Base-by-base conservation (phyloP, 2,888 invertebrate species). In the Limnephilus rhombicus region DNA sequence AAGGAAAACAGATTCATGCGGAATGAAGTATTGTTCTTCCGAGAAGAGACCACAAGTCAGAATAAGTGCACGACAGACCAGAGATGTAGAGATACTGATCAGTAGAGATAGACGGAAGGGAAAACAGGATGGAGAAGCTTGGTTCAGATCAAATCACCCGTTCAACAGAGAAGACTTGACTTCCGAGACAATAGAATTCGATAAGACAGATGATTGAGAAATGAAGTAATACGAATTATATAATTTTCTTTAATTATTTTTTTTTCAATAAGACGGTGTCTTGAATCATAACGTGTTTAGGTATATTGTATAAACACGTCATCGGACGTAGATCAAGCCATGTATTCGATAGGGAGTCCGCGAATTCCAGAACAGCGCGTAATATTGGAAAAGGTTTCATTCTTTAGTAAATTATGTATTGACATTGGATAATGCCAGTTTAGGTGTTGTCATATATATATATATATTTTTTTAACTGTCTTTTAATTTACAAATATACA, bases 161-260 rank as follows among this genome's bases (percentile, higher is more conserved):
- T 29, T 41, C 89, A 80, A 81, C 37, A 29, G 87, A 87, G 87
- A 87, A 15, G 53, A 85, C 31, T 34, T 53, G 87, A 87, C 87
- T 87, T 9, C 53, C 31, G 13, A 87, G 87, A 90, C 90, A 90
- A 90, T 90, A 83, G 53, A 90, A 90, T 90, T n/a, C 90, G 45
- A 53, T 24, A 82, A n/a, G 90, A 90, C 82, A 49, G 83, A n/a
- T 90, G 90, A 49, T 45, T 41, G 83, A 90, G 82, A 83, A 83
- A 45, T 41, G 49, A n/a, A 45, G 13, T 41, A 85, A 68, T 68
- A 24, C 7, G 24, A 24, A n/a, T 68, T 68, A 24, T n/a, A 68
- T 9, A 68, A 68, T n/a, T 5, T 68, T 68, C 24, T 68, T 1
- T 18, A 1, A 68, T 1, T 68, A 24, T 24, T 68, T 68, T 24